Conservation (phyloP, 2,888 invertebrate species). For the Apomyelois bistriatella region DNA sequence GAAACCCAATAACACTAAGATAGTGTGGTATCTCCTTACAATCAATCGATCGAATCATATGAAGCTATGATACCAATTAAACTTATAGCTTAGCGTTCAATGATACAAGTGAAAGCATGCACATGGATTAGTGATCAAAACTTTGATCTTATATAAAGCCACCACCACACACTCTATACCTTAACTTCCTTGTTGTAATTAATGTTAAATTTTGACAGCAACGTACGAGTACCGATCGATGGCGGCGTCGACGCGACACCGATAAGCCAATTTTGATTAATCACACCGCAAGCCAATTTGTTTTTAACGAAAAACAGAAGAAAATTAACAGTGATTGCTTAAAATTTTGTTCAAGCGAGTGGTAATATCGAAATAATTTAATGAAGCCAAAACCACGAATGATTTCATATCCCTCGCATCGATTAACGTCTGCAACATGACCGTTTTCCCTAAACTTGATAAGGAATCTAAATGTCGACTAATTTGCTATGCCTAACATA, state of each 20-base stretch:
- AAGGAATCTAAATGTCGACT: too few species aligned
- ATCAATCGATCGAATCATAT: conserved; percentile 31
- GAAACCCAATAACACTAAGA: not conserved
- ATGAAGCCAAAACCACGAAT: conserved; percentile 79
- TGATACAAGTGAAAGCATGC: conserved; percentile 73
- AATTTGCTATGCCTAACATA: too few species aligned
- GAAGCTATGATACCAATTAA: conserved; percentile 55
- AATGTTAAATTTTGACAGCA: conserved; percentile 72
- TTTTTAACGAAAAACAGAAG: conserved; percentile 68
- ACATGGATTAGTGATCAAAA: conserved; percentile 68
- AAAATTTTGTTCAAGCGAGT: conserved; percentile 72
- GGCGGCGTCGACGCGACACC: conserved; percentile 37
- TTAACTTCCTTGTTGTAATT: conserved; percentile 67
- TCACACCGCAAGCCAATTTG: conserved; percentile 77
- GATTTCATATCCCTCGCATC: conserved; percentile 50
- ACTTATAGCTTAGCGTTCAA: conserved; percentile 68
- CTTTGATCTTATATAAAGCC: conserved; percentile 60
- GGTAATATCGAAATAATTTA: conserved; percentile 69
- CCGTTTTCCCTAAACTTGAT: too few species aligned
- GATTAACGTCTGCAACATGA: conserved; percentile 30
- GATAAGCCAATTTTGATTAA: conserved; percentile 65
- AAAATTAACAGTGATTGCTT: conserved; percentile 71
- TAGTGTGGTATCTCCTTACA: not conserved
- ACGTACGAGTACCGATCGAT: conserved; percentile 46
- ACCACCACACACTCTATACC: conserved; percentile 80